Conservation (phyloP, 2,888 invertebrate species). For the Drosophila macrospina region DNA sequence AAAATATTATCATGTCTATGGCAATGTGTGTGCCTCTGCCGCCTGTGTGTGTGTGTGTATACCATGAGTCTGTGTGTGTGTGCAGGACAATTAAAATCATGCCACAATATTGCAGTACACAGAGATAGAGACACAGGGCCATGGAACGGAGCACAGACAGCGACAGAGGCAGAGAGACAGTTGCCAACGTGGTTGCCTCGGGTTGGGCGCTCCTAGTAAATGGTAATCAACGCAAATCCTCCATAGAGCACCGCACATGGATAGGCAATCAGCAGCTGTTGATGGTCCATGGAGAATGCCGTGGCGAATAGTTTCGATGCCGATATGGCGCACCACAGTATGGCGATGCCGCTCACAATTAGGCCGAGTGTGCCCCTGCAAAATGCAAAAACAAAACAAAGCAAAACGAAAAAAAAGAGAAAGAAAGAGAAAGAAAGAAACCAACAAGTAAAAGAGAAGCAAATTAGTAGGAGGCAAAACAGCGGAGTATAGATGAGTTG, state of each 20-base stretch:
- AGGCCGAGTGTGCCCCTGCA: conserved; percentile 87
- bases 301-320: conserved; percentile 92
- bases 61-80: conserved; percentile 30
- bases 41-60: conserved; percentile 14
- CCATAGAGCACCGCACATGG: conserved; percentile 92
- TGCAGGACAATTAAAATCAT: conserved; percentile 71
- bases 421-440: too few species aligned
- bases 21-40: conserved; percentile 24
- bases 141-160: not conserved
- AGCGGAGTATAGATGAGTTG: conserved; percentile 10
- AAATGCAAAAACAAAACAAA: conserved; percentile 34
- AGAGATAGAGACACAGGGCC: conserved; percentile 21
- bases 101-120: conserved; percentile 59
- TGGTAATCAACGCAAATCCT: conserved; percentile 91
- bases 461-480: conserved; percentile 16
- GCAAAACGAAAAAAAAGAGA: conserved; percentile 36
- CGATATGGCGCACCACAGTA: conserved; percentile 91
- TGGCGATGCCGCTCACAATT: conserved; percentile 87
- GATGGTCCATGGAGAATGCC: conserved; percentile 90
- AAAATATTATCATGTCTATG: conserved; percentile 63
- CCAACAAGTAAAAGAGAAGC: not conserved
- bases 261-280: conserved; percentile 90
- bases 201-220: conserved; percentile 85
- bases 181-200: conserved; percentile 33
- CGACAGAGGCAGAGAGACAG: conserved; percentile 19